Percentiles rank a stretch among this genome's conserved stretches.
phyloP scores from a whole-genome alignment of 2,888 invertebrate species.

The Isoperla grammatica region DNA sequence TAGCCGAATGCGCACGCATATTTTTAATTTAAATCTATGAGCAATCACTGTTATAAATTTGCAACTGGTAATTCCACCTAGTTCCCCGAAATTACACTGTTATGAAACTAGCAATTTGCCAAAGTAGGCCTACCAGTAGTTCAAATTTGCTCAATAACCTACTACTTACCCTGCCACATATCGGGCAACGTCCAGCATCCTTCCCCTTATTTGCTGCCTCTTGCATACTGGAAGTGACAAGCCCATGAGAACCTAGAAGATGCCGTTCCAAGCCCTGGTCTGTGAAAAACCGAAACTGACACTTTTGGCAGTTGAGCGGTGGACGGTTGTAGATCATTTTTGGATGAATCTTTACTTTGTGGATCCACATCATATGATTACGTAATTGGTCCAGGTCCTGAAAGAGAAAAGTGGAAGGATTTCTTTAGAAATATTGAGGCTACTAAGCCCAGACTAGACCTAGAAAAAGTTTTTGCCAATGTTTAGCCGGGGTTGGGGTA shows the following conservation, averaged over 20 bases:
- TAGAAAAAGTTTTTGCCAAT: no score
- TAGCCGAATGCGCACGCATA: no score
- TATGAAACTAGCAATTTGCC: no score
- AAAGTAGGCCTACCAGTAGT: no score
- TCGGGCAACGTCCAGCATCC: constrained; percentile 90
- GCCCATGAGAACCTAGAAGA: constrained; percentile 86
- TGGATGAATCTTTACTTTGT: constrained; percentile 93
- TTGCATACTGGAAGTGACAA: constrained; percentile 94
- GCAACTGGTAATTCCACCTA: no score
- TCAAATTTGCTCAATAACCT: no score
- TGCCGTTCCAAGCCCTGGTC: constrained; percentile 91
- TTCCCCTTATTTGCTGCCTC: constrained; percentile 92
- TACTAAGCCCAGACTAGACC: no score
- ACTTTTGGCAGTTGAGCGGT: constrained; percentile 92
- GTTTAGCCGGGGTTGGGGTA: no score
- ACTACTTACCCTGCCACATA: constrained; percentile 79
- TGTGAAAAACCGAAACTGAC: constrained; percentile 94
- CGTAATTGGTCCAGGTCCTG: constrained; percentile 84
- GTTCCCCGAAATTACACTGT: no score
- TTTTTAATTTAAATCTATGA: no score
- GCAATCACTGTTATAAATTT: no score
- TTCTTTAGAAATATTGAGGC: background rate
- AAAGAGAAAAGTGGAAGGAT: background rate
- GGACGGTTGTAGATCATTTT: constrained; percentile 94
- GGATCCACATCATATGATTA: constrained; percentile 97